Evolutionary conservation across 2,888 invertebrate species (phyloP).

Genomic region (Eupithecia exiguata): DNA sequence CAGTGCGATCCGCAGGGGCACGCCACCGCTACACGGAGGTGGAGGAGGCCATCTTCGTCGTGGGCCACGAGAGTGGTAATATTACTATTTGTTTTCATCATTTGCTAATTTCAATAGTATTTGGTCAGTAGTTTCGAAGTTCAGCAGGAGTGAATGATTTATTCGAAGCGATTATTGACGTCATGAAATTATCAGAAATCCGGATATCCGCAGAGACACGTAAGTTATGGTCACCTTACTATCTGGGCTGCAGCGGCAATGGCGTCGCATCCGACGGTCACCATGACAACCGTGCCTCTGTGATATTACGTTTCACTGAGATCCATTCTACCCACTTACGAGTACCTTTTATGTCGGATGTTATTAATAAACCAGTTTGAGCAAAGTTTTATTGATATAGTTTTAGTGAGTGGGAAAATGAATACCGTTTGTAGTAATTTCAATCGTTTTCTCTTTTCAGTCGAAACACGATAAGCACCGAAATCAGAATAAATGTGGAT

Average conservation of each 20-base stretch:
- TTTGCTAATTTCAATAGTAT: no score
- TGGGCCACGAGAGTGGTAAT: no score
- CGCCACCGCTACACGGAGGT: no score
- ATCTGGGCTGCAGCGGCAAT: conserved; percentile 63
- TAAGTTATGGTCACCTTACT: conserved; percentile 49
- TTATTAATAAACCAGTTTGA: conserved; percentile 6
- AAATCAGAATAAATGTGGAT: neutral
- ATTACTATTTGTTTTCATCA: no score
- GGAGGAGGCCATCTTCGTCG: no score
- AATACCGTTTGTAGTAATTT: neutral
- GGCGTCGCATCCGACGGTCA: conserved; percentile 73
- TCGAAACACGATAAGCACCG: neutral
- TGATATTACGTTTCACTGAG: neutral
- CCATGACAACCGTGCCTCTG: conserved; percentile 63
- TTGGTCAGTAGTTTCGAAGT: no score
- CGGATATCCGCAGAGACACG: neutral
- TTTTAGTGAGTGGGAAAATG: neutral
- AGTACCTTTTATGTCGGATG: neutral
- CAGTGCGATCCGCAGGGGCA: no score
- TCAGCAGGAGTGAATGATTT: neutral
- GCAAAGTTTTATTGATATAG: neutral
- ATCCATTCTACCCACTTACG: neutral
- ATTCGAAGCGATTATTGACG: neutral
- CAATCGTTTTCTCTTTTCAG: neutral
- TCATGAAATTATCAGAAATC: neutral